These are phyloP conservation scores for Pantherophis guttatus DNA, from an alignment of 2,113 vertebrate genomes.

Conservation along the genomic window DNA sequence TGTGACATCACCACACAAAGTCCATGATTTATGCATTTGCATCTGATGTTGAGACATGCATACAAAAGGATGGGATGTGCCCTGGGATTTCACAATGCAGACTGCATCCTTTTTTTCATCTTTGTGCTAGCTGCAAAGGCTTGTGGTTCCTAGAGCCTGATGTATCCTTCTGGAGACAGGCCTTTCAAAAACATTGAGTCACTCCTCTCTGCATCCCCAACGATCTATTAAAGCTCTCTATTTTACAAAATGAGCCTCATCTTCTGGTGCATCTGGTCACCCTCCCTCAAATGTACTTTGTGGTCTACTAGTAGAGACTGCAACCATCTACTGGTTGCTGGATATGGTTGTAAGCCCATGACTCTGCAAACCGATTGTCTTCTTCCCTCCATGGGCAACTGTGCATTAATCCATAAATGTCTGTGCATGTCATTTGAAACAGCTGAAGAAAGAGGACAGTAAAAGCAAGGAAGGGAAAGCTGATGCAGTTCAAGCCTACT, in stretches of 20 bases:
- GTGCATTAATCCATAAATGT: constrained; percentile 37
- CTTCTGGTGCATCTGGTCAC: background rate
- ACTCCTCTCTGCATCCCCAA: background rate
- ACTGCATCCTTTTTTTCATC: background rate
- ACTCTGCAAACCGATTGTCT: constrained; percentile 37
- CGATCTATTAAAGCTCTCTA: background rate
- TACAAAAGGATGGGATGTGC: background rate
- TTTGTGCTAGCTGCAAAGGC: background rate
- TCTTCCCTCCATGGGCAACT: constrained; percentile 21
- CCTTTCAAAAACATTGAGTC: background rate
- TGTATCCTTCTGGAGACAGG: background rate
- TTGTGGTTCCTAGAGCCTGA: background rate
- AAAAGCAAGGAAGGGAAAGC: background rate
- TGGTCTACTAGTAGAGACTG: constrained; percentile 47
- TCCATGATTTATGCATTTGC: background rate
- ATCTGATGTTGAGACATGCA: background rate
- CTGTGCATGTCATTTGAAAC: constrained; percentile 32
- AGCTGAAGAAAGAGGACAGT: background rate
- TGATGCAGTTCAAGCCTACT: constrained; percentile 34
- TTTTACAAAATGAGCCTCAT: background rate
- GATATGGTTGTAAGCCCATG: constrained; percentile 55
- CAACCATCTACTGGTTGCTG: constrained; percentile 47
- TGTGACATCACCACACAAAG: background rate
- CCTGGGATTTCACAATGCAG: background rate
- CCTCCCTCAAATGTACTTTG: background rate